These are phyloP conservation scores for Acronicta psi DNA, from an alignment of 2,888 invertebrate genomes.

Conservation along the genomic window DNA sequence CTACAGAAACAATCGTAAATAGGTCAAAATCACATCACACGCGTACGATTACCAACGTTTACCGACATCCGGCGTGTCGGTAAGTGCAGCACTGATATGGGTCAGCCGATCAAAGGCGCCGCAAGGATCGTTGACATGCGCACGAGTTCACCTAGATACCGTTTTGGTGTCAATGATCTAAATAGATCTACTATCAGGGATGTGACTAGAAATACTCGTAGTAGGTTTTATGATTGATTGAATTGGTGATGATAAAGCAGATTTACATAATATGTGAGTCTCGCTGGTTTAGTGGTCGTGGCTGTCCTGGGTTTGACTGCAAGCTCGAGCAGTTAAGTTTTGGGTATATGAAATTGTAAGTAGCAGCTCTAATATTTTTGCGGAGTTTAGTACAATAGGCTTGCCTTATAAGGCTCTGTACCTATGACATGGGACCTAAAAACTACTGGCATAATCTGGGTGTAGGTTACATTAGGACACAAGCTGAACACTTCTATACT, in stretches of 20 bases:
- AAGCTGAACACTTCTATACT: no score
- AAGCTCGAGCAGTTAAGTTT: no score
- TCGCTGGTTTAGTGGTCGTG: no score
- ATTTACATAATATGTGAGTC: not conserved
- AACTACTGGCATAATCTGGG: no score
- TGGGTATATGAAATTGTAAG: no score
- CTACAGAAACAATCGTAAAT: constrained; percentile 39
- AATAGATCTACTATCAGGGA: constrained; percentile 27
- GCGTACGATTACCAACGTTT: constrained; percentile 62
- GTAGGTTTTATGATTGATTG: constrained; percentile 31
- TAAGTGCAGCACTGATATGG: constrained; percentile 68
- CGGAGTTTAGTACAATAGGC: no score
- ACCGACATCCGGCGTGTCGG: constrained; percentile 66
- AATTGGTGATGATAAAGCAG: not conserved
- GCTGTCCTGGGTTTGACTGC: no score
- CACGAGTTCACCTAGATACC: constrained; percentile 60
- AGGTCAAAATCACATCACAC: constrained; percentile 58
- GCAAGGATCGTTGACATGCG: constrained; percentile 70
- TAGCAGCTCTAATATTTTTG: no score
- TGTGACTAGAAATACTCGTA: constrained; percentile 24
- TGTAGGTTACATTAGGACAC: no score
- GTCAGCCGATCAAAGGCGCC: constrained; percentile 78
- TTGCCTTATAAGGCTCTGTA: no score
- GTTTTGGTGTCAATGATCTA: constrained; percentile 69
- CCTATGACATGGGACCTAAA: no score